A percentile compares a stretch with the other conserved stretches of the same genome.
phyloP scores from a whole-genome alignment of 92 coral and sea anemone genomes.

The Ricordea florida region DNA sequence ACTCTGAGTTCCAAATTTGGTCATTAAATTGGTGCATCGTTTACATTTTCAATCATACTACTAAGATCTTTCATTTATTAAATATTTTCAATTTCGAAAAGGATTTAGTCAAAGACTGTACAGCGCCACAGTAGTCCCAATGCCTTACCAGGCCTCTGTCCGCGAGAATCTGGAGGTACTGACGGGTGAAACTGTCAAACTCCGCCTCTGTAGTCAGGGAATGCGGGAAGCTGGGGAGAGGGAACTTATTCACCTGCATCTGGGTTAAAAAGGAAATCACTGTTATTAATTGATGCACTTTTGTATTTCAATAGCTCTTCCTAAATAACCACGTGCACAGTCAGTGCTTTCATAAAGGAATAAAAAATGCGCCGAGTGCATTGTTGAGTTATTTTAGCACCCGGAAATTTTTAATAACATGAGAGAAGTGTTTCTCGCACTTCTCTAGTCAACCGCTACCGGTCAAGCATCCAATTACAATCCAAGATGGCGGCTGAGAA shows the following conservation, averaged over 20 bases:
- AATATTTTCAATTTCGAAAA: neutral
- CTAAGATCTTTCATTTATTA: neutral
- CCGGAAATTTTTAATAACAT: no score
- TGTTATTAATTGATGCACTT: neutral
- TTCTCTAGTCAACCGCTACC: no score
- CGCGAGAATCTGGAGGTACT: conserved; percentile 2
- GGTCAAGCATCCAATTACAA: no score
- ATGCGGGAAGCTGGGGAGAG: neutral
- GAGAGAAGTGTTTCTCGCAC: no score
- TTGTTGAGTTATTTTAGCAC: no score
- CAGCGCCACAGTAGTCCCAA: neutral
- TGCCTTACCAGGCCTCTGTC: neutral
- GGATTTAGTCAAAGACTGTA: neutral
- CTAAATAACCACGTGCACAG: no score
- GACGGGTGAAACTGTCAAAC: neutral
- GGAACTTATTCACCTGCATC: neutral
- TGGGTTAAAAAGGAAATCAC: neutral
- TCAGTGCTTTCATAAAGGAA: no score
- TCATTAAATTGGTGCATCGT: no score
- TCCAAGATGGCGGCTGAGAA: no score
- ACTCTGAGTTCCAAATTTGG: neutral
- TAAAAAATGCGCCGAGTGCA: no score
- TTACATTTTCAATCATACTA: neutral
- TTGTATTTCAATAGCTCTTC: neutral
- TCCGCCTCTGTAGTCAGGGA: neutral